Percentiles rank a stretch among this genome's conserved stretches.
These are phyloP conservation scores for Hiodon alosoides DNA, from an alignment of 2,113 vertebrate species.

Conservation along the genomic window DNA sequence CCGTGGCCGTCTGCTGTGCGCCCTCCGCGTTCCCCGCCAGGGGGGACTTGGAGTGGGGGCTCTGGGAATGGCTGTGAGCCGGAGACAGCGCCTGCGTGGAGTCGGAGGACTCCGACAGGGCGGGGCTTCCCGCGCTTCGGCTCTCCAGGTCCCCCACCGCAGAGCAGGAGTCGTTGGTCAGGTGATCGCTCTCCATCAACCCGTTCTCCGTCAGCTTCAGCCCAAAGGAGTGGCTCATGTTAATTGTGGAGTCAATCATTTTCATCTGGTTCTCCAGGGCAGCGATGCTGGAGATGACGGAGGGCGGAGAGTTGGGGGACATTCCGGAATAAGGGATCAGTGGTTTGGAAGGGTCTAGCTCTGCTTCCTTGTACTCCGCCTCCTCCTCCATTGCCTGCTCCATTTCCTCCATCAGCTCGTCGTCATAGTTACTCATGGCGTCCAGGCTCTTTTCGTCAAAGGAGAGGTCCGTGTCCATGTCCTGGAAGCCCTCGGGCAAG, in stretches of 20 bases:
- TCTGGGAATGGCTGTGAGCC: conserved; percentile 80
- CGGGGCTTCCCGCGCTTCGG: conserved; percentile 86
- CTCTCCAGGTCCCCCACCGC: conserved; percentile 80
- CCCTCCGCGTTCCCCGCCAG: conserved; percentile 72
- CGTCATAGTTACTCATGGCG: conserved; percentile 80
- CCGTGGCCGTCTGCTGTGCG: conserved; percentile 64
- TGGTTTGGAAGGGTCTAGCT: conserved; percentile 69
- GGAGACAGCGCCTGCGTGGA: conserved; percentile 89
- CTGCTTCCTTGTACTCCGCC: conserved; percentile 67
- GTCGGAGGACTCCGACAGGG: conserved; percentile 86
- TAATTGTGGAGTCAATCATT: conserved; percentile 89
- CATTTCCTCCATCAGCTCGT: conserved; percentile 85
- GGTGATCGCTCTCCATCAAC: conserved; percentile 80
- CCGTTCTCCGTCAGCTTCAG: conserved; percentile 78
- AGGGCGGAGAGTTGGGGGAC: conserved; percentile 83
- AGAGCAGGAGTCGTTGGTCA: conserved; percentile 84
- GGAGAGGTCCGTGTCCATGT: conserved; percentile 84
- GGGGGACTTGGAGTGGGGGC: conserved; percentile 84
- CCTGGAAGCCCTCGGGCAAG: conserved; percentile 82
- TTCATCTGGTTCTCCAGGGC: conserved; percentile 98
- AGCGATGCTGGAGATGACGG: conserved; percentile 92
- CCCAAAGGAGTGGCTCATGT: conserved; percentile 72
- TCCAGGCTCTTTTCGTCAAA: conserved; percentile 85
- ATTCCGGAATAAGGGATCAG: conserved; percentile 68
- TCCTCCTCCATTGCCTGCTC: conserved; percentile 91